Evolutionary conservation across 2,797 vertebrate species (phyloP).

Genomic region (Pterois miles): DNA sequence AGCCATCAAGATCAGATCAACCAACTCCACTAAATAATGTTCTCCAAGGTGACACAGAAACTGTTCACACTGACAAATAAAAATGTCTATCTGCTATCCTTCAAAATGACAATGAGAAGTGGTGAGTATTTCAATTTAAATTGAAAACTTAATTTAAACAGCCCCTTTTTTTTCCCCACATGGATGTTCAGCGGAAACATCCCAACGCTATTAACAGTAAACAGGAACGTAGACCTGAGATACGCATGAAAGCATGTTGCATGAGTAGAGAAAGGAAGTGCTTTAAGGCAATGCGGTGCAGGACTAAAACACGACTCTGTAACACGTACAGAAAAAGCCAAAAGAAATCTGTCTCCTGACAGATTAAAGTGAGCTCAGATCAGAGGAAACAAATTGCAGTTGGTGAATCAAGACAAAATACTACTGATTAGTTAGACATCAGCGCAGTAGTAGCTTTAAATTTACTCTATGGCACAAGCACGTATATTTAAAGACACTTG

Average conservation of each 20-base stretch:
- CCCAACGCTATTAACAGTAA: neutral
- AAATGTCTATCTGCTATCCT: conserved; percentile 37
- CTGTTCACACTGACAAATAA: conserved; percentile 27
- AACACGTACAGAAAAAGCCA: conserved; percentile 3
- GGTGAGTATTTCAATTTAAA: neutral
- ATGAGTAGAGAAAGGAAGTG: conserved; percentile 39
- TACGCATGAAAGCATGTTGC: neutral
- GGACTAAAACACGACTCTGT: neutral
- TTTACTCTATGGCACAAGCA: conserved; percentile 7
- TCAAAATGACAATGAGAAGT: conserved; percentile 82
- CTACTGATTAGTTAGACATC: neutral
- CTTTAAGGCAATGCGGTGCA: conserved; percentile 46
- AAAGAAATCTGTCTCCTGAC: conserved; percentile 7
- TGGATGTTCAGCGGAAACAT: neutral
- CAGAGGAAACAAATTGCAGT: conserved; percentile 32
- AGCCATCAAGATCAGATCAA: conserved; percentile 23
- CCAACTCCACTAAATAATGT: neutral
- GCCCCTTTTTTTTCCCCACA: neutral
- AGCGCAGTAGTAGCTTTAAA: neutral
- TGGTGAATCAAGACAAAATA: conserved; percentile 11
- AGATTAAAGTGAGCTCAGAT: conserved; percentile 30
- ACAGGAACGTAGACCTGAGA: conserved; percentile 41
- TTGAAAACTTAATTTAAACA: neutral
- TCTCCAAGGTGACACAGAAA: conserved; percentile 32
- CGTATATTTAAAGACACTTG: conserved; percentile 6